Conservation (phyloP, 1,140 invertebrate genomes). For the Heliconius hermathena region DNA sequence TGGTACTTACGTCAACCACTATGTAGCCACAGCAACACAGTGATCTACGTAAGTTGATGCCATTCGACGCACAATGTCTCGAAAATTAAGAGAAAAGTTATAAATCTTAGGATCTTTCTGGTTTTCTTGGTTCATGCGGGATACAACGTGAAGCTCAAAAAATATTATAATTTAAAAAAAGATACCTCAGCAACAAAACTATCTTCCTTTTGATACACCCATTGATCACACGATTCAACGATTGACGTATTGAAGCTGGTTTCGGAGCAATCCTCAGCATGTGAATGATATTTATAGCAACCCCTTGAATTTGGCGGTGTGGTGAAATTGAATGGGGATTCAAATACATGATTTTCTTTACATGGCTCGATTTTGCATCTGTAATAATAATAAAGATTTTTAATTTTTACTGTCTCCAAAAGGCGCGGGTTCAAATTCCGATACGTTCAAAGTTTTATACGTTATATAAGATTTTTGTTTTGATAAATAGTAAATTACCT, state of each 20-base stretch:
- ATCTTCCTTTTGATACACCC: slow-evolving; percentile 43
- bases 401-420: neutral
- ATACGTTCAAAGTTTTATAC: too few species aligned
- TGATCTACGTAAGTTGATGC: too few species aligned
- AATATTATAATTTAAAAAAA: neutral
- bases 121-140: too few species aligned
- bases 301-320: slow-evolving; percentile 37
- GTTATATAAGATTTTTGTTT: too few species aligned
- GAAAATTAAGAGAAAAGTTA: too few species aligned
- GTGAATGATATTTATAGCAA: slow-evolving; percentile 41
- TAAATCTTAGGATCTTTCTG: too few species aligned
- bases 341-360: slow-evolving; percentile 31
- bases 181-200: slow-evolving; percentile 49
- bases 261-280: slow-evolving; percentile 35
- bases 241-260: slow-evolving; percentile 41
- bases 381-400: neutral
- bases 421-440: too few species aligned
- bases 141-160: neutral
- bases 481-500: too few species aligned
- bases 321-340: slow-evolving; percentile 41
- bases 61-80: too few species aligned
- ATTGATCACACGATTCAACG: slow-evolving; percentile 43
- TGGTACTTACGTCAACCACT: too few species aligned
- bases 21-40: too few species aligned
- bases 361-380: slow-evolving; percentile 50